Percentiles rank a stretch among this genome's conserved stretches.
Evolutionary conservation across 2,113 vertebrate species (phyloP).

Genomic region (Talpa occidentalis): DNA sequence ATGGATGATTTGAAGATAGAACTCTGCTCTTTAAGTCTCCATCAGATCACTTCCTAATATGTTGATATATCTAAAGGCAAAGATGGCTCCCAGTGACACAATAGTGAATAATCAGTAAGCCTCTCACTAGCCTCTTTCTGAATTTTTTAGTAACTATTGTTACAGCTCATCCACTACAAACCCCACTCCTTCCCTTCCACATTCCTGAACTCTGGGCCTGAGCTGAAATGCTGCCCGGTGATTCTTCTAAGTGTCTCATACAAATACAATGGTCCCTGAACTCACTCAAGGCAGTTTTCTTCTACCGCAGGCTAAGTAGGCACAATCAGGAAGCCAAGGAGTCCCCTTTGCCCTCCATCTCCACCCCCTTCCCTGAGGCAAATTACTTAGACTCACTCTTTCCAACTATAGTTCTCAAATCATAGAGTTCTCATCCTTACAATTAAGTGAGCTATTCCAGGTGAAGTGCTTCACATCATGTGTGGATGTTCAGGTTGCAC

Average conservation of each 20-base stretch:
- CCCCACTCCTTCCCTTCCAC: neutral
- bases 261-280: neutral
- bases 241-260: neutral
- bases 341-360: neutral
- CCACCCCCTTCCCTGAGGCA: too few relatives aligned
- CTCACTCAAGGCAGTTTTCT: neutral
- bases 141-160: neutral
- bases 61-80: neutral
- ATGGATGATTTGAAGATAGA: neutral
- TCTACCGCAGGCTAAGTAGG: neutral
- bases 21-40: neutral
- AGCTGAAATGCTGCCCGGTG: neutral
- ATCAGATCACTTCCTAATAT: neutral
- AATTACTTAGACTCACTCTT: neutral
- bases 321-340: neutral
- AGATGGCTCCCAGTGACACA: neutral
- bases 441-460: neutral
- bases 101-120: neutral
- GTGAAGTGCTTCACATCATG: neutral
- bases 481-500: neutral
- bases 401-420: neutral
- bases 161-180: neutral
- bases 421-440: neutral
- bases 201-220: neutral
- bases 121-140: neutral